These are phyloP conservation scores for Pionites leucogaster DNA, from an alignment of 2,113 vertebrate species.

Conservation along the genomic window DNA sequence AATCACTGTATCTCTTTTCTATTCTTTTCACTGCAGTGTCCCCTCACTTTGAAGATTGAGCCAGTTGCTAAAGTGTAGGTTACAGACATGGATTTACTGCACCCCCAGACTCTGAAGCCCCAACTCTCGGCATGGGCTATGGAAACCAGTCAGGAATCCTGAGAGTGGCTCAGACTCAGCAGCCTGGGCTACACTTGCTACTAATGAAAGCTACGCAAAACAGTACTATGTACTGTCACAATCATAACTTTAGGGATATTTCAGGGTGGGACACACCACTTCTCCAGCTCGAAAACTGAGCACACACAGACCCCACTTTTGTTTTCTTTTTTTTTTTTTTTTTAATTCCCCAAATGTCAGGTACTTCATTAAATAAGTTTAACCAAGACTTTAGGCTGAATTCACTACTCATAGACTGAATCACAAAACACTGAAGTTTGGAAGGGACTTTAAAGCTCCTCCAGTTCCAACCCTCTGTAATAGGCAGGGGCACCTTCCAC, in stretches of 20 bases:
- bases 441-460: neutral
- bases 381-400: neutral
- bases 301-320: rapidly evolving
- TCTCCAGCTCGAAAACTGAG: neutral
- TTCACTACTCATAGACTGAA: neutral
- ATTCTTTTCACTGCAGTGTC: rapidly evolving
- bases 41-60: neutral
- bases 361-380: neutral
- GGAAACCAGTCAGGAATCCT: neutral
- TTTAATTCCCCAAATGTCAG: neutral
- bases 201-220: neutral
- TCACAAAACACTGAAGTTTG: neutral
- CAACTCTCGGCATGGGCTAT: neutral
- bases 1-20: neutral
- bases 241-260: rapidly evolving
- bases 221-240: rapidly evolving
- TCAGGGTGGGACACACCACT: neutral
- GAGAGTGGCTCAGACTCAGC: neutral
- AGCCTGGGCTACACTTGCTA: rapidly evolving
- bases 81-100: neutral
- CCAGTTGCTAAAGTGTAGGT: rapidly evolving
- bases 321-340: rapidly evolving
- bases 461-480: neutral
- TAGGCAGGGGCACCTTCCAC: neutral
- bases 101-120: neutral